Conservation (phyloP, 2,113 vertebrate species). For the Paratilapia polleni region DNA sequence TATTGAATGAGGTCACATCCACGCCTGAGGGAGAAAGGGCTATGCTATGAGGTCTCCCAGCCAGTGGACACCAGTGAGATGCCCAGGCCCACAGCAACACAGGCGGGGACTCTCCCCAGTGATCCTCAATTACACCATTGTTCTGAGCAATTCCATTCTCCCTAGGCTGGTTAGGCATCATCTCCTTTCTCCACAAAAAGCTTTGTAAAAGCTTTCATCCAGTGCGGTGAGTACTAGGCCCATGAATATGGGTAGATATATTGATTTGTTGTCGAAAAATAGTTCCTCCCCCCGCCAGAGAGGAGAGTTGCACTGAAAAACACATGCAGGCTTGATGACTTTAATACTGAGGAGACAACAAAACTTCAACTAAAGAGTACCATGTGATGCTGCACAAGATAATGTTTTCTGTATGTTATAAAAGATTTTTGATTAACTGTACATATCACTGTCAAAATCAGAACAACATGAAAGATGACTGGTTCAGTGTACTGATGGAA, state of each 20-base stretch:
- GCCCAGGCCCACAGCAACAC: conserved; percentile 43
- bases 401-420: not conserved
- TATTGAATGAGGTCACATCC: conserved; percentile 77
- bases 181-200: conserved; percentile 67
- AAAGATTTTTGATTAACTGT: conserved; percentile 42
- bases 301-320: conserved; percentile 56
- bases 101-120: conserved; percentile 53
- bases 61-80: conserved; percentile 67
- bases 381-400: not conserved
- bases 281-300: conserved; percentile 50
- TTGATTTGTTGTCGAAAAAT: conserved; percentile 80
- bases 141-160: conserved; percentile 72
- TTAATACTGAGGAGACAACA: not conserved
- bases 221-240: conserved; percentile 68
- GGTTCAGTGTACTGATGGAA: conserved; percentile 53
- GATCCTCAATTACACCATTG: conserved; percentile 80
- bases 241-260: conserved; percentile 73
- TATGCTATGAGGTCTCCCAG: conserved; percentile 60
- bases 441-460: conserved; percentile 36
- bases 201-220: conserved; percentile 79
- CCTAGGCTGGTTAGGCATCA: conserved; percentile 68
- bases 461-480: conserved; percentile 41
- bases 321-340: conserved; percentile 13
- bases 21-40: conserved; percentile 62
- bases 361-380: conserved; percentile 15